phyloP scores from a whole-genome alignment of 2,113 vertebrate genomes.

The Labeo catla region DNA sequence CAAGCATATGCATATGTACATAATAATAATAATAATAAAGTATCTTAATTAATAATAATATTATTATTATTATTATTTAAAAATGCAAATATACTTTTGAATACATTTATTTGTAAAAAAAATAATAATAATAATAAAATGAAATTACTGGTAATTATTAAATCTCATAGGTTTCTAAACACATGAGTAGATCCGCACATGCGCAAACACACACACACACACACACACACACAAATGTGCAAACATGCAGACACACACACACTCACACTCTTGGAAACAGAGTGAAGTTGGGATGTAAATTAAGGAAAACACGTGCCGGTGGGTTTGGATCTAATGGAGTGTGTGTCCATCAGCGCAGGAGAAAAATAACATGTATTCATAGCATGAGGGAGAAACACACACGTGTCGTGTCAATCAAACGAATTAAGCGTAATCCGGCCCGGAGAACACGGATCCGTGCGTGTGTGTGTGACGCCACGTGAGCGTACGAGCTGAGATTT shows the following conservation, averaged over 20 bases:
- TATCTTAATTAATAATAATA: too few species aligned
- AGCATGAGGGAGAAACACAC: constrained; percentile 11
- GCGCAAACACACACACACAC: not conserved
- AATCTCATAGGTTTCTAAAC: too few species aligned
- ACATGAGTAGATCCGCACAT: too few species aligned
- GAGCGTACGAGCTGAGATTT: not conserved
- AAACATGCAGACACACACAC: not conserved
- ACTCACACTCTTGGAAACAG: not conserved
- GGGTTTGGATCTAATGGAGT: constrained; percentile 1
- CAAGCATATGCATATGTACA: too few species aligned
- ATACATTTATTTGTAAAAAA: too few species aligned
- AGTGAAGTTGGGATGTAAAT: constrained; percentile 1
- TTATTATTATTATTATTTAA: too few species aligned
- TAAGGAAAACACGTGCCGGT: constrained; percentile 9
- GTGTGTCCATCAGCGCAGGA: not conserved
- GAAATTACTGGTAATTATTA: too few species aligned
- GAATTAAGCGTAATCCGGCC: not conserved
- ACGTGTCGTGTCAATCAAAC: not conserved
- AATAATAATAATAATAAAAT: too few species aligned
- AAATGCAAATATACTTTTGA: too few species aligned
- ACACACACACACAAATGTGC: not conserved
- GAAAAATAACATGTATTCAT: constrained; percentile 17
- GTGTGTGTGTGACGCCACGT: not conserved
- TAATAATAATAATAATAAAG: too few species aligned
- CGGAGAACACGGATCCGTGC: not conserved